A percentile compares a stretch with the other conserved stretches of the same genome.
These are phyloP conservation scores for Craterocephalus amniculus DNA, from an alignment of 2,797 vertebrate genomes.

Conservation along the genomic window DNA sequence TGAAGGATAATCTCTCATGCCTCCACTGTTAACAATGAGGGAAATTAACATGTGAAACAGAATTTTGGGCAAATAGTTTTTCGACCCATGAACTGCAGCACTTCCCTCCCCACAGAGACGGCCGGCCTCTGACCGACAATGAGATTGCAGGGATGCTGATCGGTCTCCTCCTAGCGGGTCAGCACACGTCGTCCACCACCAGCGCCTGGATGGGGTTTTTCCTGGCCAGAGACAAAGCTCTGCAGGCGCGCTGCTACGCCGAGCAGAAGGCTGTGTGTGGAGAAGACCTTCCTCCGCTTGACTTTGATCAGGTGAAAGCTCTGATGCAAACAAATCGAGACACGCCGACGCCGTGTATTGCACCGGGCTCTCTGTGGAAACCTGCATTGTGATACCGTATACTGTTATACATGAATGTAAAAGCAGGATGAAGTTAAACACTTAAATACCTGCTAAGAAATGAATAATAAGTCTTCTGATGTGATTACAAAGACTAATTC, in stretches of 20 bases:
- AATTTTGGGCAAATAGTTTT: neutral
- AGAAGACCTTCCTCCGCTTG: slow-evolving; percentile 85
- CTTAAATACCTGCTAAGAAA: neutral
- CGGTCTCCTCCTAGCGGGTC: slow-evolving; percentile 92
- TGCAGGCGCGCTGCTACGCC: slow-evolving; percentile 89
- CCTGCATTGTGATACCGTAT: neutral
- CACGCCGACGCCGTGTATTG: neutral
- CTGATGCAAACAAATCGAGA: neutral
- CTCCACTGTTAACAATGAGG: neutral
- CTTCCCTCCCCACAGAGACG: slow-evolving; percentile 80
- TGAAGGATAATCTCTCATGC: neutral
- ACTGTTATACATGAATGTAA: neutral
- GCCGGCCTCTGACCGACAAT: slow-evolving; percentile 84
- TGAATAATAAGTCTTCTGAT: neutral
- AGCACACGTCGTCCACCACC: slow-evolving; percentile 98
- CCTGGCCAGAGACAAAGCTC: slow-evolving; percentile 86
- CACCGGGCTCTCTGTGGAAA: neutral
- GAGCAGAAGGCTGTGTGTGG: slow-evolving; percentile 91
- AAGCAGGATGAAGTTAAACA: neutral
- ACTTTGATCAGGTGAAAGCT: slow-evolving; percentile 88
- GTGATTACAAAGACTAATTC: neutral
- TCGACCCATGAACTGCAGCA: neutral
- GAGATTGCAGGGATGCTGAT: slow-evolving; percentile 96
- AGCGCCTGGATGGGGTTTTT: slow-evolving; percentile 98
- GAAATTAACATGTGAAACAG: neutral